Base-by-base conservation (phyloP, 2,797 vertebrate genomes). In the Sebastes baramenuke region DNA sequence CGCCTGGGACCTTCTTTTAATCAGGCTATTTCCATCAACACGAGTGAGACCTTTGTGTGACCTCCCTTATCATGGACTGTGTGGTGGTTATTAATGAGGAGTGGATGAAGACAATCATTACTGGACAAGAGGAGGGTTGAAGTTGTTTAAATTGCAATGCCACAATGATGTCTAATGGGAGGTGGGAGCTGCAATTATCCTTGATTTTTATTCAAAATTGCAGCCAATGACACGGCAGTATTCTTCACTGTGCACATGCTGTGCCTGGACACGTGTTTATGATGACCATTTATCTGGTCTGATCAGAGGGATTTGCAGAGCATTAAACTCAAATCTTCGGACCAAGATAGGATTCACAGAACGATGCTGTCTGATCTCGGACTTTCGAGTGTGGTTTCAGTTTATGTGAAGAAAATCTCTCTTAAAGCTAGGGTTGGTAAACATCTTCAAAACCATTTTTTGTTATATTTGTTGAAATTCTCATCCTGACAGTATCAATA, bases 241-340 rank as follows among this genome's bases (percentile, higher is more conserved):
- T 81, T 78, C 59, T 81, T 78, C 55, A 8, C 61, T 4, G 61
- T 22, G 12, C 34, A 42, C 49, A 71, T 34, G 34, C 73, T 36
- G 22, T 52, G 64, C 16, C 67, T 36, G 30, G n/a, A 59, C 36
- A 46, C 77, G 30, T 24, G 56, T 75, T 85, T 60, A 27, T 71
- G 70, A 75, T 62, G 71, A 79, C 14, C 18, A 30, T 85, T 77
- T 76, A 80, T 87, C 84, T 72, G 56, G 78, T 80, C 11, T 67
- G 66, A 86, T 89, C 68, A 52, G 16, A 67, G 68, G 87, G 90
- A 88, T 91, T 92, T 89, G n/a, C 42, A 36, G 52, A 62, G 81
- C 55, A 58, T 90, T 86, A 84, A 61, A 46, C 64, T 74, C 22
- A 72, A 83, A 85, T 85, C 84, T 29, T 0, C 1, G 1, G 14